Evolutionary conservation across 2,797 vertebrate species (phyloP).

Genomic region (Siniperca obscura): DNA sequence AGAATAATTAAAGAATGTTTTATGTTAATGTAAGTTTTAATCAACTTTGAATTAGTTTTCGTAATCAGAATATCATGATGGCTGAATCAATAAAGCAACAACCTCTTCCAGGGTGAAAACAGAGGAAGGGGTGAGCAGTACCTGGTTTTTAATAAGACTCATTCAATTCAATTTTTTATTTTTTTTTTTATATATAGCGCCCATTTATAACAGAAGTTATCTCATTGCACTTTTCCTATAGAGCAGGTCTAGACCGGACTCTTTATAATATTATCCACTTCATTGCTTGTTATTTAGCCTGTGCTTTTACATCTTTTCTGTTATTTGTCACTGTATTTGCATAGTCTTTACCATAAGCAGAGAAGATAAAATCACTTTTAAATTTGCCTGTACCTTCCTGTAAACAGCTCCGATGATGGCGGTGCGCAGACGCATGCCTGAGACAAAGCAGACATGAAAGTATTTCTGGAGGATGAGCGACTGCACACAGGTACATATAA

Average conservation of each 20-base stretch:
- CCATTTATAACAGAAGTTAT: no score
- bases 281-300: neutral
- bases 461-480: slow-evolving; percentile 95
- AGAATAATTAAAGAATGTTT: neutral
- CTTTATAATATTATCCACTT: neutral
- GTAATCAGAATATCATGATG: neutral
- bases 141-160: neutral
- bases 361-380: neutral
- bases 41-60: neutral
- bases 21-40: neutral
- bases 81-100: neutral
- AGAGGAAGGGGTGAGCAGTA: neutral
- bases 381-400: slow-evolving; percentile 87
- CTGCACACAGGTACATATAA: slow-evolving; percentile 90
- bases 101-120: neutral
- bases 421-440: slow-evolving; percentile 95
- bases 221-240: no score
- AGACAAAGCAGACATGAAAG: slow-evolving; percentile 97
- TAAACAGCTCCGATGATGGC: slow-evolving; percentile 94
- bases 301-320: neutral
- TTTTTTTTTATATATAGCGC: no score
- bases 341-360: neutral
- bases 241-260: no score
- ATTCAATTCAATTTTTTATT: neutral
- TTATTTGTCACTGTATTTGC: neutral